Percentiles rank a stretch among this genome's conserved stretches.
These are phyloP conservation scores for Bombus polaris DNA, from an alignment of 1,140 invertebrate genomes.

Conservation along the genomic window DNA sequence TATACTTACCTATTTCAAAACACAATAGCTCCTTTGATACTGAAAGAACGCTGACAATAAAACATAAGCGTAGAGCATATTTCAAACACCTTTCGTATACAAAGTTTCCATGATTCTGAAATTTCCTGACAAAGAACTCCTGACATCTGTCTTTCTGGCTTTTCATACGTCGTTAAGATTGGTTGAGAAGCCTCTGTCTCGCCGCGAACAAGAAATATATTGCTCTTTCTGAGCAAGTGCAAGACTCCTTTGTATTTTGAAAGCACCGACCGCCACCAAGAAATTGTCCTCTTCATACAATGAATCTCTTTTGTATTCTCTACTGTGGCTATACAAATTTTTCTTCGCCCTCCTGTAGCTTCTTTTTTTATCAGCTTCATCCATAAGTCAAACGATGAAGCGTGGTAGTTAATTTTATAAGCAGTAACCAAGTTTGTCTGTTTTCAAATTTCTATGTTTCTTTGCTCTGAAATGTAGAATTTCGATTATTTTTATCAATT, in stretches of 20 bases:
- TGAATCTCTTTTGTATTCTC: not conserved
- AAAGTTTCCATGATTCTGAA: not conserved
- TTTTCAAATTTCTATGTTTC: not conserved
- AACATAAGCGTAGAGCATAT: not conserved
- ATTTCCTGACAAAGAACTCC: not conserved
- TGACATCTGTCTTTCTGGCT: not conserved
- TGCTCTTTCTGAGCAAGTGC: not conserved
- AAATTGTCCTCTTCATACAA: conserved; percentile 5
- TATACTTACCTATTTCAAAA: not conserved
- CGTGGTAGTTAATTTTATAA: not conserved
- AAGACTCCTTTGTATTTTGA: not conserved
- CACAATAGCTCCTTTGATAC: not conserved
- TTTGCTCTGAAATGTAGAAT: not conserved
- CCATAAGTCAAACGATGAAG: too few species aligned
- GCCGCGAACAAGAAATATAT: conserved; percentile 8
- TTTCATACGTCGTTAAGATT: conserved; percentile 21
- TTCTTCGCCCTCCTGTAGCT: too few species aligned
- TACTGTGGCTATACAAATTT: not conserved
- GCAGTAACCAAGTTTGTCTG: not conserved
- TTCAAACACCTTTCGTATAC: conserved; percentile 1
- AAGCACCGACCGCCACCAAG: not conserved
- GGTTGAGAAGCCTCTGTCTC: conserved; percentile 6
- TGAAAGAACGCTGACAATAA: not conserved
- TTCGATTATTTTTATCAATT: not conserved
- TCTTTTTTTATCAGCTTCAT: too few species aligned